Evolutionary conservation across 2,888 invertebrate species (phyloP), one percentile per base, ranked within the genome.

Genomic region (Leucozona laternaria): DNA sequence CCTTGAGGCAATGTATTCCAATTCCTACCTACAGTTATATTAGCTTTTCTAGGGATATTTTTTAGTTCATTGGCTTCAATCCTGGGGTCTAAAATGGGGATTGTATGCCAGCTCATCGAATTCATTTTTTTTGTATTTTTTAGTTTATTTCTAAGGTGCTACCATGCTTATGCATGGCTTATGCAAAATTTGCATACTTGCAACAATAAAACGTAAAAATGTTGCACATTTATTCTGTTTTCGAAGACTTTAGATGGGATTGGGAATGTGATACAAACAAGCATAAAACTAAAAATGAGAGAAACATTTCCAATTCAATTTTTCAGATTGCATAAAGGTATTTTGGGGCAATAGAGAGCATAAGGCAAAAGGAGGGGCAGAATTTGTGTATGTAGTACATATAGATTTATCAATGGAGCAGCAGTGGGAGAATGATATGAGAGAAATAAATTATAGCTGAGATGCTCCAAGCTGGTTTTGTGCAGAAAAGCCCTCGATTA

Each of bases 21-120:
- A 45, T 45, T 10, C 11, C n/a, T 43, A 62, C 10, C 4, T 60
- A 28, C 11, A 60, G 13, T 2, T 22, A n/a, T 13, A 4, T 10
- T 22, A n/a, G 34, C 28, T n/a, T 3, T 75, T 70, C 58, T 58
- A 20, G 45, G 76, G 71, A 80, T 84, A 79, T 84, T 80, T 53
- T 79, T 45, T 72, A 68, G 76, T 68, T 84, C 84, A 79, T 80
- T 80, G 84, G 71, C 84, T 76, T 62, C 76, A 48, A 76, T 84
- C 60, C 60, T 66, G 45, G 28, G 20, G 11, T 48, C 31, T 22
- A 76, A 66, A 80, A 66, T 60, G 37, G 50, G 37, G 22, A 76
- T 72, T 79, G 71, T 72, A 76, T 80, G 84, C 76, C 25, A 72
- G 60, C 76, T 84, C 76, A 80, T 84, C 71, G 72, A 84, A 71